Conservation (phyloP, 2,888 invertebrate species). For the Notocelia uddmanniana region DNA sequence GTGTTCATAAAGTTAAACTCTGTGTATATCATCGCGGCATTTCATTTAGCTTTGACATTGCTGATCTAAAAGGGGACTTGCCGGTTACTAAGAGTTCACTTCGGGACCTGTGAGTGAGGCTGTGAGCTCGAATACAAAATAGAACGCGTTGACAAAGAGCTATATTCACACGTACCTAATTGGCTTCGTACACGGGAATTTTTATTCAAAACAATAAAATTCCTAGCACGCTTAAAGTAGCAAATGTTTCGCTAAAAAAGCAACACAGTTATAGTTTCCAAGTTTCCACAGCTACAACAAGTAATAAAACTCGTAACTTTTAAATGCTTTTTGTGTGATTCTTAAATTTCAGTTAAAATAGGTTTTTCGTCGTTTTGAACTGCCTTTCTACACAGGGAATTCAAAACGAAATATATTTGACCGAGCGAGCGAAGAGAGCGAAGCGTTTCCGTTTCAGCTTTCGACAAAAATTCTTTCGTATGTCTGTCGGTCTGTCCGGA, state of each 20-base stretch:
- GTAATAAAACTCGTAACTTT: constrained; percentile 15
- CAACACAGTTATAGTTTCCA: constrained; percentile 9
- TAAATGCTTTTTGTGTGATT: constrained; percentile 1
- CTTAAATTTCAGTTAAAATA: constrained; percentile 8
- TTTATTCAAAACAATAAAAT: constrained; percentile 38
- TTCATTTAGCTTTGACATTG: constrained; percentile 31
- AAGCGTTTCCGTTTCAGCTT: no score
- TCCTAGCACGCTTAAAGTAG: constrained; percentile 16
- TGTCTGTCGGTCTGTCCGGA: no score
- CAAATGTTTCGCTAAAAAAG: constrained; percentile 17
- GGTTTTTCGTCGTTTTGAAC: constrained; percentile 1
- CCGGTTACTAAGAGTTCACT: constrained; percentile 27
- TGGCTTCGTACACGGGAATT: constrained; percentile 28
- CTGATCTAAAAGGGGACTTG: constrained; percentile 11
- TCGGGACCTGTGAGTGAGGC: constrained; percentile 18
- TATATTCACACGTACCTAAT: constrained; percentile 37
- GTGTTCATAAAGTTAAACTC: not conserved
- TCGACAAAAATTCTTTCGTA: no score
- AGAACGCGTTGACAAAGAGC: constrained; percentile 31
- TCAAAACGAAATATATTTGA: not conserved
- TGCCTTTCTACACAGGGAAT: not conserved
- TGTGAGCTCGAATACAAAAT: constrained; percentile 24
- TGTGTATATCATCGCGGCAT: constrained; percentile 11
- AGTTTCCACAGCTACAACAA: constrained; percentile 12
- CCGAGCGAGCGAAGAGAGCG: no score